These are phyloP conservation scores for Rhinogobius similis DNA, from an alignment of 2,113 vertebrate species.

Conservation along the genomic window DNA sequence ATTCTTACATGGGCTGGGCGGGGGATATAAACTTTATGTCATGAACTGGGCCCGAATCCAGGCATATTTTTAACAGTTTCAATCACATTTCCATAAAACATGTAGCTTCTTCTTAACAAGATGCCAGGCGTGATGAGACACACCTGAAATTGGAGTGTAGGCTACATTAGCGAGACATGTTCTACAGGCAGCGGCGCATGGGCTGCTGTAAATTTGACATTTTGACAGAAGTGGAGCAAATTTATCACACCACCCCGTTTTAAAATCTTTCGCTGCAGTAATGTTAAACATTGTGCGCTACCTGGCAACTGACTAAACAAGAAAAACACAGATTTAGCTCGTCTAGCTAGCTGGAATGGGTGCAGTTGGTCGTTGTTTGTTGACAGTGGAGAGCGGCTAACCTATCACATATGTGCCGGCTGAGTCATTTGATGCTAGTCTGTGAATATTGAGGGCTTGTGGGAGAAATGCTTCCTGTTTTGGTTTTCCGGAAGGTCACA, in stretches of 20 bases:
- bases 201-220: slow-evolving; percentile 28
- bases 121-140: slow-evolving; percentile 26
- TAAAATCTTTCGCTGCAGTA: slow-evolving; percentile 1
- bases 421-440: slow-evolving; percentile 8
- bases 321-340: slow-evolving; percentile 10
- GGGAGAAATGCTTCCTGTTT: slow-evolving; percentile 12
- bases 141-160: slow-evolving; percentile 29
- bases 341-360: slow-evolving; percentile 6
- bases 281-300: slow-evolving; percentile 17
- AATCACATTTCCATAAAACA: slow-evolving; percentile 3
- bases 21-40: slow-evolving; percentile 6
- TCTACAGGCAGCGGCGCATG: slow-evolving; percentile 15
- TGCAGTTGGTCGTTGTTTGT: slow-evolving; percentile 16
- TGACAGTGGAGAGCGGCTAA: slow-evolving; percentile 16
- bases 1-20: background rate
- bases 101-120: slow-evolving; percentile 31
- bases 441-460: slow-evolving; percentile 13
- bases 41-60: slow-evolving; percentile 13
- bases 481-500: slow-evolving; percentile 17
- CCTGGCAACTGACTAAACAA: background rate
- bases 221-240: slow-evolving; percentile 44
- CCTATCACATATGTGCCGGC: slow-evolving; percentile 12
- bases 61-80: slow-evolving; percentile 17
- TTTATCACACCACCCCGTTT: slow-evolving; percentile 11
- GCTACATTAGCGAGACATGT: slow-evolving; percentile 27